Percentiles rank a stretch among this genome's conserved stretches.
Conservation (phyloP, 92 coral and sea anemone genomes). For the Hydrozoanthus gracilis region DNA sequence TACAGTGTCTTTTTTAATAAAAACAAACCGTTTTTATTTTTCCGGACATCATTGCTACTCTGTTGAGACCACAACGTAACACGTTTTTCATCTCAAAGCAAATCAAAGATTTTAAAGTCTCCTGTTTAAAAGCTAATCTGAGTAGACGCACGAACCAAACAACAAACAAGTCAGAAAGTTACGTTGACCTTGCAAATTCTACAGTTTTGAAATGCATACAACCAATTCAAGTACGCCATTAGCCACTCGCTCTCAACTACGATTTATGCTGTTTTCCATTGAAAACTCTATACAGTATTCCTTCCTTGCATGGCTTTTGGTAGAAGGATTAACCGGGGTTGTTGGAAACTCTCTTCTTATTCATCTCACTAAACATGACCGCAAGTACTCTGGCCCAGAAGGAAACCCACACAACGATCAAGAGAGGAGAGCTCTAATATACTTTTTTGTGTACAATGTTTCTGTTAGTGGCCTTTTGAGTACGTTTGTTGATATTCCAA, state of each 20-base stretch:
- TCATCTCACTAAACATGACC: slow-evolving; percentile 23
- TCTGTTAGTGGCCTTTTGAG: slow-evolving; percentile 31
- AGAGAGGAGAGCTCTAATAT: slow-evolving; percentile 21
- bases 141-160: too few species aligned
- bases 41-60: too few species aligned
- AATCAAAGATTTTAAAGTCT: too few species aligned
- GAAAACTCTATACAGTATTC: neutral
- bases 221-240: neutral
- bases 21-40: too few species aligned
- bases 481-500: slow-evolving; percentile 12
- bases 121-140: too few species aligned
- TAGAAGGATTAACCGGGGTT: neutral
- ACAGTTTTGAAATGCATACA: neutral
- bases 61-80: too few species aligned
- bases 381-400: slow-evolving; percentile 2
- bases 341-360: slow-evolving; percentile 15
- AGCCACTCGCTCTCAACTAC: neutral
- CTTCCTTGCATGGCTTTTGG: neutral
- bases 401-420: neutral
- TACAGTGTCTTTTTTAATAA: too few species aligned
- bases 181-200: too few species aligned
- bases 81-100: too few species aligned
- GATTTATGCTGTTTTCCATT: neutral
- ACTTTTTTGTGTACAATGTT: slow-evolving; percentile 20
- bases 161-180: too few species aligned